Base-by-base conservation (phyloP, 2,797 vertebrate species). In the Scolopax bukidnonensis region DNA sequence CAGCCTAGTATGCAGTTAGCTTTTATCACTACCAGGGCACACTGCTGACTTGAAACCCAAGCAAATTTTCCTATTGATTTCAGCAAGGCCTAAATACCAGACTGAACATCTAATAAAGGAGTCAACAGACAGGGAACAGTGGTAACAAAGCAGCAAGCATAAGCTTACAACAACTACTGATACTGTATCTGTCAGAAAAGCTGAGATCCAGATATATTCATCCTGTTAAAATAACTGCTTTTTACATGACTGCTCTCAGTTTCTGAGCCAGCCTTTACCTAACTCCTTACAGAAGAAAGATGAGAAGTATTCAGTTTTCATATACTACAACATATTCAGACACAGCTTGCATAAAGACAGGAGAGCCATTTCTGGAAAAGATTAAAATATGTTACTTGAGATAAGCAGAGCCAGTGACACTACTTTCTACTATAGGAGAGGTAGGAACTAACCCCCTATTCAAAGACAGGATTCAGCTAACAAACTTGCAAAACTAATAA, bases 11-110 rank as follows among this genome's bases (percentile, higher is more conserved):
- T 84, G 78, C 80, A 90, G 81, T 25, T 89, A 84, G 86, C 78
- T 89, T 93, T 93, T 84, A 73, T 57, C 63, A 54, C 70, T 90
- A 89, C 17, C 75, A 76, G 59, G 50, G 63, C 78, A 90, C 80
- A 51, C 18, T 51, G 81, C 81, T 89, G 89, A 94, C 91, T 74
- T 95, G 90, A 96, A 94, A 96, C 85, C 50, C 83, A 86, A 95
- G 83, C 83, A 86, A 88, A 65, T 94, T 95, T 89, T 96, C 78
- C 87, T 87, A 87, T 11, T 87, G 92, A 89, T 77, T 83, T 57
- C 93, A 95, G 69, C 61, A 95, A 91, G 69, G 79, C 90, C 6
- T 63, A 94, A 95, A 97, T 94, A 83, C 79, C 90, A 94, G 83
- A 88, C 69, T 65, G 74, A 82, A 63, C 74, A 73, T 82, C 67